Base-by-base conservation (phyloP, 2,797 vertebrate genomes). In the Microctenopoma lineatum region DNA sequence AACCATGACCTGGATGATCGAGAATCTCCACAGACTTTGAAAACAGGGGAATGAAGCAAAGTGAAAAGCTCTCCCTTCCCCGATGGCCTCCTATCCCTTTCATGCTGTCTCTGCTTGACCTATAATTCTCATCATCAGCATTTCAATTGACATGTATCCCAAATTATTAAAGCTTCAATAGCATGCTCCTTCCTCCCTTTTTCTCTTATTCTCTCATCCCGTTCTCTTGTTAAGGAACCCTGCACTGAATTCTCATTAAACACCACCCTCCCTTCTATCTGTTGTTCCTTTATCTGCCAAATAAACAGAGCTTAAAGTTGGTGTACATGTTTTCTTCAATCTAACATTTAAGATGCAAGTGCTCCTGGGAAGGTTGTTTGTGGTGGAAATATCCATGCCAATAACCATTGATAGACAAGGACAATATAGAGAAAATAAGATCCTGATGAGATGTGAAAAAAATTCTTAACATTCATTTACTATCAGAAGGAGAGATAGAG, bases 241-340 rank as follows among this genome's bases (percentile, higher is more conserved):
- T 77, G 63, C 67, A 64, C 55, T 2, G 48, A 57, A 70, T 71
- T 69, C 78, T 89, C 78, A 85, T 88, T 87, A 87, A 84, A 89
- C 77, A 47, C 45, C 38, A 26, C 66, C 58, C 39, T 32, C 60
- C 46, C 45, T 59, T 50, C 52, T 69, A 44, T 16, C 39, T 27
- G 7, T 48, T 63, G 34, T 66, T 67, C 67, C 41, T 65, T 55
- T 70, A 16, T 46, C 51, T 74, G 42, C 62, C 67, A 76, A 66
- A 59, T 61, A 39, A 45, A 53, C 52, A 54, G 14, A 64, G 46
- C 61, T 32, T 63, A 55, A 54, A 76, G 42, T 62, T 66, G 38
- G 46, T 45, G 59, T 45, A 26, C 67, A 15, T 67, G 26, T 70
- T 75, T 71, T 64, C 39, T 67, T 34, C 59, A 42, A 54, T 72